These are phyloP conservation scores for Ecdyonurus torrentis DNA, from an alignment of 2,888 invertebrate genomes.

Conservation along the genomic window DNA sequence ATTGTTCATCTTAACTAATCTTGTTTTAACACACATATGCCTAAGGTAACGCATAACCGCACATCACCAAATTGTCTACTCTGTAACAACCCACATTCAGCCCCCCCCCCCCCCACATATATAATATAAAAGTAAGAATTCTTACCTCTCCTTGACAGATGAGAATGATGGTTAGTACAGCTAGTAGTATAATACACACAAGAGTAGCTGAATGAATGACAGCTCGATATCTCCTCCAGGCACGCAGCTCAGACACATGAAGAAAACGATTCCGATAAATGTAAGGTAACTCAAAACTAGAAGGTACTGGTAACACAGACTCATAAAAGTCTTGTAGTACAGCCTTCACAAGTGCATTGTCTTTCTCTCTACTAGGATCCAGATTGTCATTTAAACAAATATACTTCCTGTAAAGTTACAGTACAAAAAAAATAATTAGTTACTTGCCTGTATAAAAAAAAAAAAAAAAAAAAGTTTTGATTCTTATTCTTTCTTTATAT, in stretches of 20 bases:
- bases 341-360: conserved; percentile 43
- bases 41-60: too few species aligned
- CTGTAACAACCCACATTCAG: too few species aligned
- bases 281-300: conserved; percentile 51
- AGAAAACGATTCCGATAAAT: conserved; percentile 53
- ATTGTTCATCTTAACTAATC: too few species aligned
- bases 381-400: conserved; percentile 67
- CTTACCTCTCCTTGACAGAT: neutral
- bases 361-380: conserved; percentile 38
- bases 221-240: conserved; percentile 31
- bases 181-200: neutral
- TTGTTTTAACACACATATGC: too few species aligned
- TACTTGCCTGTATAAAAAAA: neutral
- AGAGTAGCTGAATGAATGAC: conserved; percentile 13
- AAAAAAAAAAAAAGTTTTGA: conserved; percentile 2
- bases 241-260: conserved; percentile 34
- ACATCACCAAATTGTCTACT: too few species aligned
- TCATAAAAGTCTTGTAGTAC: conserved; percentile 58
- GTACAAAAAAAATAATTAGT: conserved; percentile 21
- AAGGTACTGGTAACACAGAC: conserved; percentile 50
- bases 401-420: conserved; percentile 68
- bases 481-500: too few species aligned
- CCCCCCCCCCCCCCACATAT: too few species aligned
- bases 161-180: neutral
- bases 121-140: neutral